phyloP scores from a whole-genome alignment of 2,797 vertebrate species.

The Neosilurus hyrtlii region DNA sequence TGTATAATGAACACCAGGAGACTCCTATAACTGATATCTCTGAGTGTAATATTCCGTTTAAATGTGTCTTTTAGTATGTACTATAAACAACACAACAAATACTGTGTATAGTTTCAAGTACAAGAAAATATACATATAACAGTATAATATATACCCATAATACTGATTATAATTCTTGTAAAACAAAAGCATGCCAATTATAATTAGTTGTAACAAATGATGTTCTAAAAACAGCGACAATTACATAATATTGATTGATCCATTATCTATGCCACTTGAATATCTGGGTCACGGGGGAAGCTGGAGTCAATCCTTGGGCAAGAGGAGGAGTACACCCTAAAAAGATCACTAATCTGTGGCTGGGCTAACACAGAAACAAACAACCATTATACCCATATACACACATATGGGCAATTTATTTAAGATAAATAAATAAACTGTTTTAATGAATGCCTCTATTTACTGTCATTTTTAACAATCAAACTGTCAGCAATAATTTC shows the following conservation, averaged over 20 bases:
- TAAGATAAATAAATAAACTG: background rate
- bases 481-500: background rate
- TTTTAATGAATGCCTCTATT: background rate
- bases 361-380: too few relatives aligned
- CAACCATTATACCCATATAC: too few relatives aligned
- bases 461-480: background rate
- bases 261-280: too few relatives aligned
- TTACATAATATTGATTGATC: too few relatives aligned
- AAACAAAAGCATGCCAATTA: background rate
- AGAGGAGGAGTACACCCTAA: too few relatives aligned
- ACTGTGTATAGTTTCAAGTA: background rate
- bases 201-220: background rate
- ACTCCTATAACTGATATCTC: background rate
- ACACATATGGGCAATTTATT: too few relatives aligned
- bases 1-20: background rate
- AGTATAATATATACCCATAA: background rate
- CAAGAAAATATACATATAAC: background rate
- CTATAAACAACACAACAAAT: background rate
- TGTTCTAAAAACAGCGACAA: too few relatives aligned
- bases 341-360: too few relatives aligned
- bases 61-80: background rate
- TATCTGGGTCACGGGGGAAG: too few relatives aligned
- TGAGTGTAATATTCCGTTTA: background rate
- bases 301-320: too few relatives aligned
- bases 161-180: background rate